Evolutionary conservation across 2,888 invertebrate genomes (phyloP), one percentile per base, ranked within the genome.

Genomic region (Fissipunctia ypsillon): DNA sequence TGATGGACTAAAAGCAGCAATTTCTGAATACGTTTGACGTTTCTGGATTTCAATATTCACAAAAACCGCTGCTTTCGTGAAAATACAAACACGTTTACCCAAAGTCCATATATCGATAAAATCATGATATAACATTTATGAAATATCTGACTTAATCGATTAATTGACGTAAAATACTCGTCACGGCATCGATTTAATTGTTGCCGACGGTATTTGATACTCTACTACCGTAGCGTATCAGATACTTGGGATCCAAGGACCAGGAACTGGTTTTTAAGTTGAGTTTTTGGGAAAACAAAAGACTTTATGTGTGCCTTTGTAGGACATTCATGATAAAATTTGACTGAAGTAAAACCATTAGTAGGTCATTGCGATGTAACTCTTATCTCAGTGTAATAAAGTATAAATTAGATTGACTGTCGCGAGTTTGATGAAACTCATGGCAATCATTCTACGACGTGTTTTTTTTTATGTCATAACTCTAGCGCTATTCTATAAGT

Each of bases 161-260:
- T 87, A 82, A 79, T 80, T 73, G 75, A 59, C 78, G 77, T 81
- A 67, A 69, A 79, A 68, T 65, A 60, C 80, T 68, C 50, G 83
- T 67, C 83, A 87, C 77, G 81, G 80, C 54, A 80, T 86, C 79
- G 78, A 86, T 86, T 85, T 82, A 73, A 86, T 86, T 75, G 81
- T 76, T 84, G 65, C 69, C 70, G 76, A 74, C 68, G 60, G 50
- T 81, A 69, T 75, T 83, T 66, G 71, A 75, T 79, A 77, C 54
- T 63, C 63, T 54, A 78, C 79, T 80, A 86, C 83, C 75, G 78
- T 78, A 60, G 66, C 79, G 64, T 78, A 43, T 78, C 72, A 57
- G 73, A 38, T 80, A 67, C 61, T 69, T 76, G 43, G 65, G 43
- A 28, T 16, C 31, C 57, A 50, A 64, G 60, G 50, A 68, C 41